Conservation (phyloP, 2,888 invertebrate species). For the Eupeodes luniger region DNA sequence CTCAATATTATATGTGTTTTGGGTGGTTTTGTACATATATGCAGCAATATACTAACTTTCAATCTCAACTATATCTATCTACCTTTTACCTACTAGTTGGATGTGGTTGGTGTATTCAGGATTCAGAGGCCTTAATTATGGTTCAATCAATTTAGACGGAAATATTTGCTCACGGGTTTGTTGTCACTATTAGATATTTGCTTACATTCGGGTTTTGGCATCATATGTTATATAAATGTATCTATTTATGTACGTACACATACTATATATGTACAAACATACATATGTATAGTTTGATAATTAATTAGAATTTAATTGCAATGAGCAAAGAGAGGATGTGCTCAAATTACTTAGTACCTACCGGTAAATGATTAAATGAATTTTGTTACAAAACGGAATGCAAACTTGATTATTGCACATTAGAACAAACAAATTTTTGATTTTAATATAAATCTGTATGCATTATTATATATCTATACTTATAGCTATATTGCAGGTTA, state of each 20-base stretch:
- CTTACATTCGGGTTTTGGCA: neutral
- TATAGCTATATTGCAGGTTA: neutral
- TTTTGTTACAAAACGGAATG: conserved; percentile 18
- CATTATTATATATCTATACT: too few relatives aligned
- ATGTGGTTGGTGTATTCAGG: conserved; percentile 12
- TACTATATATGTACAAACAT: neutral
- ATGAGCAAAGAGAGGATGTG: conserved; percentile 28
- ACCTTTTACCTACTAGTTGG: neutral
- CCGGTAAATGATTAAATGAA: conserved; percentile 27
- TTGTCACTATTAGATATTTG: conserved; percentile 32
- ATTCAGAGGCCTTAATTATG: conserved; percentile 55
- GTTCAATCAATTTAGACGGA: conserved; percentile 60
- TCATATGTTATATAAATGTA: neutral
- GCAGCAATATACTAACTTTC: conserved; percentile 3
- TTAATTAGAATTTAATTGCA: conserved; percentile 61
- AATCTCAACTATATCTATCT: neutral
- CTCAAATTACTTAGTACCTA: conserved; percentile 38
- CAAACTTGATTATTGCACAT: conserved; percentile 12
- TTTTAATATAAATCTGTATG: neutral
- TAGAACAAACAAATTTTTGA: neutral
- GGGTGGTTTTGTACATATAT: neutral
- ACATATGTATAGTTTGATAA: conserved; percentile 36
- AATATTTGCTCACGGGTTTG: conserved; percentile 38
- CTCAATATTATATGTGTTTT: neutral
- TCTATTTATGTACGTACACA: too few relatives aligned